Base-by-base conservation (phyloP, 2,113 vertebrate species). In the Rattus rattus region DNA sequence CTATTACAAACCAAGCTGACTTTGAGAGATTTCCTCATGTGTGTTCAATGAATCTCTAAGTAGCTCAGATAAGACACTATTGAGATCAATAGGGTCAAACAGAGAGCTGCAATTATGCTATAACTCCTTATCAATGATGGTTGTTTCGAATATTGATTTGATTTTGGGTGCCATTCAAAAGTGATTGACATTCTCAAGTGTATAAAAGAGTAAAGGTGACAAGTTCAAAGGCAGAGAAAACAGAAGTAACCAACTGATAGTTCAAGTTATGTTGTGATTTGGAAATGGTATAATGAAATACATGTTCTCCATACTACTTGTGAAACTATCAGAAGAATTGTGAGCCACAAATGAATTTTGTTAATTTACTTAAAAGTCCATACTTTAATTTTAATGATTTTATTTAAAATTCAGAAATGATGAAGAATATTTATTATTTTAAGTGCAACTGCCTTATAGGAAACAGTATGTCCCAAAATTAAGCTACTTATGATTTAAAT, bases 341-440 rank as follows among this genome's bases (percentile, higher is more conserved):
- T 88, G 80, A 88, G 81, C 92, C 70, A 91, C 65, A 92, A 81
- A 90, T 30, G 11, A 94, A 88, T 0, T 39, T 91, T 39, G 16
- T 3, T 95, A 96, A 97, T 89, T 97, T 84, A 90, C 67, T 88
- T 97, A 75, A 96, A 81, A 61, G 20, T 10, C 77, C 17, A 63
- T 80, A 90, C 77, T 94, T 72, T 90, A 1, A 36, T 76, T 96
- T 96, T 89, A 84, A 91, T 54, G 91, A 76, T 75, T 93, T 94
- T 47, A 95, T 87, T 85, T 79, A 93, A 90, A 85, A 4, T 91
- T 80, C 65, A 92, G 77, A 81, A 65, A 90, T 36, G 70, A 88
- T 36, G 14, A 84, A 84, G n/a, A 84, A 13, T 84, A 84, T 80
- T 16, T 84, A 63, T 17, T 43, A 5, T 43, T 63, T 63, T 28